phyloP scores from a whole-genome alignment of 2,888 invertebrate species.

The Cinara cedri region DNA sequence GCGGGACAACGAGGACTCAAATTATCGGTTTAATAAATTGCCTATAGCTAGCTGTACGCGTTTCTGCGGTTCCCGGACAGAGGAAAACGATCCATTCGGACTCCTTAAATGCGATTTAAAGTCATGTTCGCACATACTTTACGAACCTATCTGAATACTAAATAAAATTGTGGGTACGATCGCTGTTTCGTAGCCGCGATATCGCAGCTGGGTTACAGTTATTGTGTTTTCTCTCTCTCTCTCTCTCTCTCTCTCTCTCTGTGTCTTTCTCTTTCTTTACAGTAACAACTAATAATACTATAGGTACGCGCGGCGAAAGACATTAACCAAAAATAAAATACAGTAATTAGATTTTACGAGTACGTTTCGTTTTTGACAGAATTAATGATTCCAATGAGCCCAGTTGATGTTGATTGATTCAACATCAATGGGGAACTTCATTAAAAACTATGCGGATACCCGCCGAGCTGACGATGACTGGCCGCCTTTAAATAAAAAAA shows the following conservation, averaged over 20 bases:
- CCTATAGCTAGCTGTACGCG: neutral
- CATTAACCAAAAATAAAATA: constrained; percentile 50
- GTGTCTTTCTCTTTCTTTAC: neutral
- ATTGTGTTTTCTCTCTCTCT: no score
- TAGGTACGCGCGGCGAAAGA: constrained; percentile 19
- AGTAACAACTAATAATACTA: neutral
- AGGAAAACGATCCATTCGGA: neutral
- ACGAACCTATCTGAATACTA: no score
- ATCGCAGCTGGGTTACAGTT: no score
- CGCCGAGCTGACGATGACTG: constrained; percentile 53
- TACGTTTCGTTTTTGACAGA: constrained; percentile 52
- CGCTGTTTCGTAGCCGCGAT: neutral
- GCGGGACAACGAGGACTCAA: no score
- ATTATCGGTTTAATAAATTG: no score
- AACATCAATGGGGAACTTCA: constrained; percentile 47
- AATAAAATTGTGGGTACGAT: no score
- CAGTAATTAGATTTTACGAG: constrained; percentile 52
- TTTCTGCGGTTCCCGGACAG: no score
- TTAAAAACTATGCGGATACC: constrained; percentile 53
- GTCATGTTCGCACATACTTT: neutral
- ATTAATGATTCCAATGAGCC: constrained; percentile 53
- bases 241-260: no score
- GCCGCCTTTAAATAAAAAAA: constrained; percentile 24
- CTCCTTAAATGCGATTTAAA: neutral
- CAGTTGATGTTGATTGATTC: constrained; percentile 55